Evolutionary conservation across 1,140 invertebrate genomes (phyloP), one percentile per base, ranked within the genome.

Genomic region (Marisa cornuarietis): DNA sequence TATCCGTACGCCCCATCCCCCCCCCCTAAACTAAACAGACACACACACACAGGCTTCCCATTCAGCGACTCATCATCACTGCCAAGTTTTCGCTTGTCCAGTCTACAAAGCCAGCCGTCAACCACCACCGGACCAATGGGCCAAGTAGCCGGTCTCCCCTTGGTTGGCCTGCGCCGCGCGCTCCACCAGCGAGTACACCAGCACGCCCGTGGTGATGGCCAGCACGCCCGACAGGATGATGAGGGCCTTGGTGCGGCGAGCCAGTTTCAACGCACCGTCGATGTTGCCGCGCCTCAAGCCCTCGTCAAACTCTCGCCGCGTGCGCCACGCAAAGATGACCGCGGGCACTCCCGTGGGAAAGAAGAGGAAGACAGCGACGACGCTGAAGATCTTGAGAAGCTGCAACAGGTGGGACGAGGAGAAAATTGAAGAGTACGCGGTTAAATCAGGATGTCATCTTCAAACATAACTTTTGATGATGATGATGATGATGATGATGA

Each of bases 311-410:
- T 82, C 86, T n/a, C 81, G 80, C 73, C 84, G 80, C 24, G 80
- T 78, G 66, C 85, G 83, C 24, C 81, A 81, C 6, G 87, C 86
- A 74, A 82, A 87, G 68, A 83, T 83, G 24, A 80, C 71, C 0
- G 87, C 87, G 0, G 81, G 81, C 14, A 88, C 82, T 13, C 87
- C 87, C 24, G 83, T 79, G 11, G 87, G 87, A 76, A 88, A 87
- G 78, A 88, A 88, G 9, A 86, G 22, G 22, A 71, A 11, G 24
- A 42, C 24, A 11, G 69, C 69, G 18, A 71, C 69, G 31, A 71
- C 22, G 69, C 69, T 71, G n/a, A 71, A 51, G n/a, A 42, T 5
- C 69, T 71, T 71, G 31, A 71, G 69, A 22, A 22, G 31, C 69
- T 71, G 69, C 24, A 4, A 11, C 31, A 16, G 31, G 51, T 5